These are phyloP conservation scores for Agonopterix alstromeriana DNA, from an alignment of 2,888 invertebrate genomes.

Conservation along the genomic window DNA sequence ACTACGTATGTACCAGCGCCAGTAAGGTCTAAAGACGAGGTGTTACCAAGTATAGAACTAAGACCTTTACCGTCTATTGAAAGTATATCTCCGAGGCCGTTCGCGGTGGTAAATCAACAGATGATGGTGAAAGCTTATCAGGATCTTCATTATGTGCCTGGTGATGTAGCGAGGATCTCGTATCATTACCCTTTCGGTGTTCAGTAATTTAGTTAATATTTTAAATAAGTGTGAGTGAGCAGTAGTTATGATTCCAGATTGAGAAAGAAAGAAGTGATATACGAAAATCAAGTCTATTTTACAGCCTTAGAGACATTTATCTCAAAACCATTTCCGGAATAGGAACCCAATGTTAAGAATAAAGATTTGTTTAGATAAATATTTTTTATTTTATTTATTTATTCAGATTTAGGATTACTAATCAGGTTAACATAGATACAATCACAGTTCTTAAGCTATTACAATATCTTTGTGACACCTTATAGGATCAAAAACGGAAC, in stretches of 20 bases:
- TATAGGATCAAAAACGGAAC: too few relatives aligned
- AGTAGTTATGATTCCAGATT: not conserved
- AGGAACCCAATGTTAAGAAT: too few relatives aligned
- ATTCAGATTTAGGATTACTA: too few relatives aligned
- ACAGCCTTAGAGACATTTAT: not conserved
- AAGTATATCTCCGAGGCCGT: conserved; percentile 64
- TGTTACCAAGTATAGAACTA: conserved; percentile 35
- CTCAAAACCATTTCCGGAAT: too few relatives aligned
- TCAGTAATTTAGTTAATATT: conserved; percentile 30
- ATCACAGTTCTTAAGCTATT: too few relatives aligned
- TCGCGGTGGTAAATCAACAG: conserved; percentile 64
- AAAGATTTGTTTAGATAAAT: too few relatives aligned
- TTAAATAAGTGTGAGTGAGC: not conserved
- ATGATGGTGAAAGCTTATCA: conserved; percentile 73
- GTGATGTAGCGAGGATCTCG: conserved; percentile 62
- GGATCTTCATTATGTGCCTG: conserved; percentile 61
- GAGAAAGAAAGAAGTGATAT: too few relatives aligned
- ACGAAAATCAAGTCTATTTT: too few relatives aligned
- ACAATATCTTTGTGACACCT: too few relatives aligned
- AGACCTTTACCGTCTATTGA: conserved; percentile 68
- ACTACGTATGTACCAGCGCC: conserved; percentile 43
- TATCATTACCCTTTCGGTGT: conserved; percentile 69
- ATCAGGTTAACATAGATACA: too few relatives aligned
- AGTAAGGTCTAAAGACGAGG: conserved; percentile 55
- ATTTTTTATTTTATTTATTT: too few relatives aligned